Evolutionary conservation across 2,888 invertebrate genomes (phyloP).

Genomic region (Calameuta pallipes): DNA sequence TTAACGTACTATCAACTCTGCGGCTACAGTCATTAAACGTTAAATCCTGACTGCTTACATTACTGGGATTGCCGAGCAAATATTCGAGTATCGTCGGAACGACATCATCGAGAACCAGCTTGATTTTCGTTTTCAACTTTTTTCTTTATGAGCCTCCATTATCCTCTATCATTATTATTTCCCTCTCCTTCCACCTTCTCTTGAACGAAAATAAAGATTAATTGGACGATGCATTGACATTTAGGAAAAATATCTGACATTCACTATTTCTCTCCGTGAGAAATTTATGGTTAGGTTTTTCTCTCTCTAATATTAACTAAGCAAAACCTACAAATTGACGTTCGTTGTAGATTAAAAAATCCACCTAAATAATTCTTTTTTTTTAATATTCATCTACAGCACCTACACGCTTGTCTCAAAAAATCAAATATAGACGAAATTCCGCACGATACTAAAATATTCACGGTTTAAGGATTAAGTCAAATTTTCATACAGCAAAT

Average conservation of each 20-base stretch:
- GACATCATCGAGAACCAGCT: constrained; percentile 5
- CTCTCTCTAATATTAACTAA: neutral
- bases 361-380: too few relatives aligned
- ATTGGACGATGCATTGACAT: neutral
- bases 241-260: neutral
- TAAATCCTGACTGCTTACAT: neutral
- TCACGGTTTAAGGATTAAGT: neutral
- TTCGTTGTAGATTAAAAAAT: too few relatives aligned
- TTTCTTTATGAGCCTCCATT: neutral
- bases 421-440: too few relatives aligned
- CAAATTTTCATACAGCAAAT: neutral
- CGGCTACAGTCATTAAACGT: constrained; percentile 22
- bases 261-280: neutral
- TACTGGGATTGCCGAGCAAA: constrained; percentile 18
- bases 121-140: neutral
- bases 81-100: constrained; percentile 18
- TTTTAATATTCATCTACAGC: too few relatives aligned
- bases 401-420: too few relatives aligned
- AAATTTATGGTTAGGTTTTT: neutral
- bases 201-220: neutral
- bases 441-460: too few relatives aligned
- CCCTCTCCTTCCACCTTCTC: neutral
- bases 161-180: neutral
- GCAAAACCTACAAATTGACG: too few relatives aligned
- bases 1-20: constrained; percentile 26